These are phyloP conservation scores for Dasypus novemcinctus DNA, from an alignment of 2,113 vertebrate species.

Conservation along the genomic window DNA sequence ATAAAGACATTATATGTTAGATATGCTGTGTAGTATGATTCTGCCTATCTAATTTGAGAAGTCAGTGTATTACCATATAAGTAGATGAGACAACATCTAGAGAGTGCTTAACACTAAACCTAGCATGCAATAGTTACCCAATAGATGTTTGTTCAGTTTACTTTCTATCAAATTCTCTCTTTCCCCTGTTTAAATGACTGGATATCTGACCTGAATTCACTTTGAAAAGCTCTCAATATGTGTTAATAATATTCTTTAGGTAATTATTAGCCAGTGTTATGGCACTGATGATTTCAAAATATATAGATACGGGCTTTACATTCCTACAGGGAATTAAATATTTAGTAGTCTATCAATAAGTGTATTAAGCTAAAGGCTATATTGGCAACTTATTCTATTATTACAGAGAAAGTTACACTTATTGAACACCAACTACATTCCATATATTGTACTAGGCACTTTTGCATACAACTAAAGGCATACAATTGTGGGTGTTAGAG, in stretches of 20 bases:
- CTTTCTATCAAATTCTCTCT: neutral
- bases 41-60: slow-evolving; percentile 38
- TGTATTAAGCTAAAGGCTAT: neutral
- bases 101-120: neutral
- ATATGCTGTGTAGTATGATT: neutral
- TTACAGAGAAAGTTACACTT: slow-evolving; percentile 1
- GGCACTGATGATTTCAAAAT: neutral
- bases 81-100: neutral
- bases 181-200: slow-evolving; percentile 17
- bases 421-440: neutral
- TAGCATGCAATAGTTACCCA: neutral
- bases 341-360: neutral
- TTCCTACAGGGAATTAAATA: slow-evolving; percentile 26
- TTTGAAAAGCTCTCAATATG: slow-evolving; percentile 34
- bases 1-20: neutral
- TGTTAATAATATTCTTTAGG: slow-evolving; percentile 19
- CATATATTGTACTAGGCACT: neutral
- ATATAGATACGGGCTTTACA: neutral
- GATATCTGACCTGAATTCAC: neutral
- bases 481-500: neutral
- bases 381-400: neutral
- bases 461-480: slow-evolving; percentile 9
- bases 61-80: neutral
- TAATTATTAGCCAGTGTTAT: slow-evolving; percentile 9
- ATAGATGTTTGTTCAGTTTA: slow-evolving; percentile 33